These are phyloP conservation scores for Aptenodytes patagonicus DNA, from an alignment of 2,113 vertebrate genomes.

Conservation along the genomic window DNA sequence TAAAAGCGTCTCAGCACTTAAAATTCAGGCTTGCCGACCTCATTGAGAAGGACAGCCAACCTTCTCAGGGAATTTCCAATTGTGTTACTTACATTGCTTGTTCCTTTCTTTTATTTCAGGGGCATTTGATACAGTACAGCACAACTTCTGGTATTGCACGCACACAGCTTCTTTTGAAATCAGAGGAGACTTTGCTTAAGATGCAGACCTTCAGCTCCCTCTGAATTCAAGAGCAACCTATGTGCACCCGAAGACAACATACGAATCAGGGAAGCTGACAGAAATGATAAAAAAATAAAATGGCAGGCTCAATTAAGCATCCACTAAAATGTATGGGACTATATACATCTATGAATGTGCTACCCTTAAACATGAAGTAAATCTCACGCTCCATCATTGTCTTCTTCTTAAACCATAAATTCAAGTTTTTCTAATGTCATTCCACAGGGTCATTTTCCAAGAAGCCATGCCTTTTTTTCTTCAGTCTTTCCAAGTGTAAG, in stretches of 20 bases:
- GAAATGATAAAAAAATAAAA: neutral
- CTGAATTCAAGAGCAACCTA: neutral
- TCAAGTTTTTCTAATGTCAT: neutral
- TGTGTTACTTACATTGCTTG: neutral
- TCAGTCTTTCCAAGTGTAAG: neutral
- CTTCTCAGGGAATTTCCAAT: neutral
- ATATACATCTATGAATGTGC: neutral
- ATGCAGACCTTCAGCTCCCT: neutral
- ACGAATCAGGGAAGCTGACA: neutral
- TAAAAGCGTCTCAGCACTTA: conserved; percentile 15
- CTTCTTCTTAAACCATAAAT: neutral
- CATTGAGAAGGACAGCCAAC: conserved; percentile 11
- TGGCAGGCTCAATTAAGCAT: neutral
- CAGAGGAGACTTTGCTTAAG: neutral
- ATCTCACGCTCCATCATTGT: rapidly evolving
- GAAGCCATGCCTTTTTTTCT: neutral
- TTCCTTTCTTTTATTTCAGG: conserved; percentile 13
- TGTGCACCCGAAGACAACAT: neutral
- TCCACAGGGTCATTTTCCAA: neutral
- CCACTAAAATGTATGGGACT: neutral
- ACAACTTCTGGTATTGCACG: neutral
- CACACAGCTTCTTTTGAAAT: neutral
- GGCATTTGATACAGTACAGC: neutral
- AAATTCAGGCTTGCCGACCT: neutral
- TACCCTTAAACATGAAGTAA: neutral